A percentile compares a stretch with the other conserved stretches of the same genome.
Evolutionary conservation across 2,113 vertebrate species (phyloP).

Genomic region (Gila orcuttii): DNA sequence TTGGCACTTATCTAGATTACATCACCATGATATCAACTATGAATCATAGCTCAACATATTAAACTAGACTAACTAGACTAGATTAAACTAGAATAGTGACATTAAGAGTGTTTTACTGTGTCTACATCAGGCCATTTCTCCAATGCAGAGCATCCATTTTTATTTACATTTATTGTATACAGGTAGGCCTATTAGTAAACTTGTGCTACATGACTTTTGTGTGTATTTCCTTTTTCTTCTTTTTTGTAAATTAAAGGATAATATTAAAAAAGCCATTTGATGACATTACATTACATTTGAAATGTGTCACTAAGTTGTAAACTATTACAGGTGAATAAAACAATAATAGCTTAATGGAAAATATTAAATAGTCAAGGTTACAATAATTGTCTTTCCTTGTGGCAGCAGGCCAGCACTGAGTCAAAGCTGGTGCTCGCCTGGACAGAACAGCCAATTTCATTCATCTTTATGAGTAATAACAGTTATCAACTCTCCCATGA

Average conservation of each 20-base stretch:
- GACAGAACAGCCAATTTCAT: slow-evolving; percentile 8
- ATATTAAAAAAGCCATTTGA: background rate
- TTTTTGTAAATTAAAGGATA: background rate
- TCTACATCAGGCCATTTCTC: background rate
- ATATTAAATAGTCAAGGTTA: background rate
- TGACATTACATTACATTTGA: background rate
- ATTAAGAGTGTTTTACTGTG: background rate
- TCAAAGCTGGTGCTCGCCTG: background rate
- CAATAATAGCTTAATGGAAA: background rate
- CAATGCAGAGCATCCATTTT: background rate
- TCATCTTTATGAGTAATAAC: slow-evolving; percentile 14
- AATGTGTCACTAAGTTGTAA: background rate
- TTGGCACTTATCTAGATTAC: background rate
- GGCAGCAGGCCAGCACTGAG: background rate
- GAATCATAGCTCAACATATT: background rate
- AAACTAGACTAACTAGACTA: background rate
- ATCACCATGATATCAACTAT: background rate
- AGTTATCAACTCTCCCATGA: slow-evolving; percentile 34
- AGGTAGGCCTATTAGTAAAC: background rate
- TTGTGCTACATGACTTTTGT: background rate
- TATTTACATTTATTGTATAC: background rate
- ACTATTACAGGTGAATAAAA: background rate
- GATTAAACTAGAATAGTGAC: background rate
- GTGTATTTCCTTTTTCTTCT: background rate
- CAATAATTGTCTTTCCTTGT: background rate